Evolutionary conservation across 2,888 invertebrate species (phyloP).

Genomic region (Aporophyla nigra): DNA sequence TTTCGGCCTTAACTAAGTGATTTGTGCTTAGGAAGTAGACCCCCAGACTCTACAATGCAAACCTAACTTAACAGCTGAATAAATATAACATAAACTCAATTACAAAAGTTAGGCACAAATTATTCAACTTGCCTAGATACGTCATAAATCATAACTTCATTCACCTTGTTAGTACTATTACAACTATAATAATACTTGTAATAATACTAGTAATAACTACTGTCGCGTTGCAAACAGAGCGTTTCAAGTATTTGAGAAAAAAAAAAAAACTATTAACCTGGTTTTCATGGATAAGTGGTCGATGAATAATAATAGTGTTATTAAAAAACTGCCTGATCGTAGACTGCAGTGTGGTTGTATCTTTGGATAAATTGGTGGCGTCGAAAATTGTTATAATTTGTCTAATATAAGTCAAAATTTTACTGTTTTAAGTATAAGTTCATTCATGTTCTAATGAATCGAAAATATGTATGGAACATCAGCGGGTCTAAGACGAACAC

Average conservation of each 20-base stretch:
- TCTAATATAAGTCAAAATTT: no score
- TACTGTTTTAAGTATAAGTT: no score
- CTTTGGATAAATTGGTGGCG: conserved; percentile 34
- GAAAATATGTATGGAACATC: not conserved
- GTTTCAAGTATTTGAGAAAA: conserved; percentile 70
- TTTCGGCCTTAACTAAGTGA: no score
- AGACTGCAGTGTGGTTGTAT: conserved; percentile 20
- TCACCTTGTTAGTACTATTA: conserved; percentile 12
- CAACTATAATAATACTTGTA: not conserved
- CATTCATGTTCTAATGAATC: not conserved
- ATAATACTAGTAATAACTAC: conserved; percentile 8
- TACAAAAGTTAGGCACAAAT: conserved; percentile 10
- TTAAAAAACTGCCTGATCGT: conserved; percentile 64
- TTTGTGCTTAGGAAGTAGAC: no score
- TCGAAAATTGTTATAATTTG: conserved; percentile 20
- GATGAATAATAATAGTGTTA: conserved; percentile 70
- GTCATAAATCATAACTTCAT: conserved; percentile 19
- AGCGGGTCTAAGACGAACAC: no score
- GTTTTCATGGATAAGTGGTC: conserved; percentile 79
- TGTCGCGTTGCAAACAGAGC: conserved; percentile 72
- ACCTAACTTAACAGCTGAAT: not conserved
- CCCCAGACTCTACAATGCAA: no score
- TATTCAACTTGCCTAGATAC: not conserved
- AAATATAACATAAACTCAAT: not conserved
- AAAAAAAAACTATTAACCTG: conserved; percentile 75